phyloP scores from a whole-genome alignment of 2,113 vertebrate species.

The Hemibagrus wyckioides region DNA sequence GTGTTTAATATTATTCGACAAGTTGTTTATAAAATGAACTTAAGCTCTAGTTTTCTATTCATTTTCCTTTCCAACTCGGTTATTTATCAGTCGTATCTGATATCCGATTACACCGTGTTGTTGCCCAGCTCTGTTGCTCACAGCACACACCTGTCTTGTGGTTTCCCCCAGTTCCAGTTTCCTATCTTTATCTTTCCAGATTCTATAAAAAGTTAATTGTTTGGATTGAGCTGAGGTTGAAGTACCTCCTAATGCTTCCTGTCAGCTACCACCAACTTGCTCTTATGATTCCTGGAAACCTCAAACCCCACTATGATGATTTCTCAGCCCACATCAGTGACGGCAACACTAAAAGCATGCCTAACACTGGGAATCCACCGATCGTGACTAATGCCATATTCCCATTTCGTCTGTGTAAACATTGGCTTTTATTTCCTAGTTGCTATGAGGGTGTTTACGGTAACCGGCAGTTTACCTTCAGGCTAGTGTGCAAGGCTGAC shows the following conservation, averaged over 20 bases:
- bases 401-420: not conserved
- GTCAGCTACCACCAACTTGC: conserved; percentile 1
- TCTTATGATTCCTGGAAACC: not conserved
- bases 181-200: conserved; percentile 11
- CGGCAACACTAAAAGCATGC: not conserved
- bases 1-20: not conserved
- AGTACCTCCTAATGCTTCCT: conserved; percentile 14
- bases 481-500: conserved; percentile 80
- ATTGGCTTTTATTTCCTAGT: conserved; percentile 16
- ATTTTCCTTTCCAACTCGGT: not conserved
- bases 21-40: too few species aligned
- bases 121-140: not conserved
- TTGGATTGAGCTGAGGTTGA: not conserved
- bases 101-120: not conserved
- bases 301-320: not conserved
- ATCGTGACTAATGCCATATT: not conserved
- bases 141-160: not conserved
- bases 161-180: not conserved
- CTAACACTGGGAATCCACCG: not conserved
- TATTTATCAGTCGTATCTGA: not conserved
- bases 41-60: not conserved
- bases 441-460: conserved; percentile 4
- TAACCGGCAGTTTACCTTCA: conserved; percentile 77
- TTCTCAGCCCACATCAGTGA: not conserved
- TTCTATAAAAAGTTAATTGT: not conserved